Conservation (phyloP, 2,888 invertebrate genomes). For the Aphidoletes aphidimyza region DNA sequence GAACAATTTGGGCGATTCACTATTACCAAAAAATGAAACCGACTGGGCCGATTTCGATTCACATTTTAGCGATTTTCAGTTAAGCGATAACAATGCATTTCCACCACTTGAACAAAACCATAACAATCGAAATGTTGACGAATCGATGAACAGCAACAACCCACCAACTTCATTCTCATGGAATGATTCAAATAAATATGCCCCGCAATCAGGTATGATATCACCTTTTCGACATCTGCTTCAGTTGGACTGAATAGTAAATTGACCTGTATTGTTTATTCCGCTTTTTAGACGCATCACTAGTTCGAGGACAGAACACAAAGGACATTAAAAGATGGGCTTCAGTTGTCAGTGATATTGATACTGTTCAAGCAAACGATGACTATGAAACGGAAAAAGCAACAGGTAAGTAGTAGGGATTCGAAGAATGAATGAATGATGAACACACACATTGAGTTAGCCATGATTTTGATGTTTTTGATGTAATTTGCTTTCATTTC, state of each 20-base stretch:
- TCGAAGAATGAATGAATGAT: too few species aligned
- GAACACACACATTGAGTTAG: too few species aligned
- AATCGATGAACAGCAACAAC: neutral
- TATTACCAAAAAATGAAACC: conserved; percentile 39
- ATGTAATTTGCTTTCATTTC: too few species aligned
- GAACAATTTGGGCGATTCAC: neutral
- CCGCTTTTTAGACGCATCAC: neutral
- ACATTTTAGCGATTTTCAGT: conserved; percentile 61
- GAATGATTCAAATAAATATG: neutral
- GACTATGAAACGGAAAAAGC: neutral
- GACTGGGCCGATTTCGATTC: conserved; percentile 64
- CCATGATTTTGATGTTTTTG: too few species aligned
- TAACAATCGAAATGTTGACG: neutral
- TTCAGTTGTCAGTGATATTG: conserved; percentile 28
- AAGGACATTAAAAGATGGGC: conserved; percentile 52
- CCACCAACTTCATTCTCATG: neutral
- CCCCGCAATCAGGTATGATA: neutral
- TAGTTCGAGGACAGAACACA: neutral
- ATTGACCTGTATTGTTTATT: neutral
- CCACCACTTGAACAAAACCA: conserved; percentile 53
- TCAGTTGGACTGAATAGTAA: neutral
- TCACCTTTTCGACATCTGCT: neutral
- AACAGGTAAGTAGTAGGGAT: neutral
- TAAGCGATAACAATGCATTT: conserved; percentile 44
- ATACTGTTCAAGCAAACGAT: neutral